phyloP scores from a whole-genome alignment of 2,797 vertebrate species.

The Lagodon rhomboides region DNA sequence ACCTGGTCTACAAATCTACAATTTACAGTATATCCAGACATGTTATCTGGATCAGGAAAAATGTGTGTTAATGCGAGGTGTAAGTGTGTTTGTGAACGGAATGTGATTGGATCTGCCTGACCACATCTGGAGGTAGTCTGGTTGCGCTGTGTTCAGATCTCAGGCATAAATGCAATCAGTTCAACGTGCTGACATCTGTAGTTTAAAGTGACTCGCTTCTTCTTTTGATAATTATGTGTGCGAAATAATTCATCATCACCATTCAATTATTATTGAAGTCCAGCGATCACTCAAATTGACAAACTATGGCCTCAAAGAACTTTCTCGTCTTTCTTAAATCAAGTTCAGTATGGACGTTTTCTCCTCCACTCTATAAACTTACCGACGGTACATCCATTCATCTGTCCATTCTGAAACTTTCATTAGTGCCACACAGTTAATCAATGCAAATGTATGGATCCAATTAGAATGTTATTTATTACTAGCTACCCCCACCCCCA shows the following conservation, averaged over 20 bases:
- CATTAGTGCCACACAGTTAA: constrained; percentile 47
- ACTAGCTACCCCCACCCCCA: background rate
- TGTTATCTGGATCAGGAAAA: too few relatives aligned
- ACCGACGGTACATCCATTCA: constrained; percentile 18
- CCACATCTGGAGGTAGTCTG: too few relatives aligned
- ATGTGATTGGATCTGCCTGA: too few relatives aligned
- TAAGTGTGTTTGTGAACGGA: too few relatives aligned
- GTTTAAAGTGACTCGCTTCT: background rate
- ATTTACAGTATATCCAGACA: too few relatives aligned
- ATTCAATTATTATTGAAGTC: background rate
- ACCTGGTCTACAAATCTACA: too few relatives aligned
- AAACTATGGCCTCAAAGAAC: constrained; percentile 12
- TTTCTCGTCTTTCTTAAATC: background rate
- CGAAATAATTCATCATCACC: background rate
- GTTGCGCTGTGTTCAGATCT: too few relatives aligned
- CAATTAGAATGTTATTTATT: constrained; percentile 52
- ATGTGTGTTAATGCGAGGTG: too few relatives aligned
- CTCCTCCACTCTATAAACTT: background rate
- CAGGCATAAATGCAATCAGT: too few relatives aligned
- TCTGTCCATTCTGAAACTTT: constrained; percentile 32
- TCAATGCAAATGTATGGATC: constrained; percentile 68
- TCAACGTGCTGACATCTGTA: too few relatives aligned
- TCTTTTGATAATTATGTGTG: background rate
- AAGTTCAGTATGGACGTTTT: constrained; percentile 4
- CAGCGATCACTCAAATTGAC: constrained; percentile 20